Evolutionary conservation across 2,113 vertebrate genomes (phyloP), one percentile per base, ranked within the genome.

Genomic region (Chascanopsetta lugubris): DNA sequence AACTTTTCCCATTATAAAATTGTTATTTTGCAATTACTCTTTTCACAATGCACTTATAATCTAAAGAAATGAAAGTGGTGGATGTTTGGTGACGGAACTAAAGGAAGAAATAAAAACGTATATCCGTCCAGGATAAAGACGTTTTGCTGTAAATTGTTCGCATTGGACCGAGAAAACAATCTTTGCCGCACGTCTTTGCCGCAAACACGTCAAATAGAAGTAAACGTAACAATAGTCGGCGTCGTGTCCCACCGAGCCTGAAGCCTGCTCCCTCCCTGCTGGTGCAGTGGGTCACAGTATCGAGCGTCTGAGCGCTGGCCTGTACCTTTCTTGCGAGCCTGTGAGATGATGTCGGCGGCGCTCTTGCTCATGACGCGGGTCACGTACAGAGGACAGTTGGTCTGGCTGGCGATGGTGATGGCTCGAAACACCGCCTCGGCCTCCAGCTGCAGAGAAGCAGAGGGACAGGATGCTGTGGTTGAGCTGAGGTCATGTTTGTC

Each of bases 331-430:
- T 98, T 99, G 75, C 96, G 93, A 82, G 97, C 96, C 93, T 97
- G 96, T 0, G 97, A 97, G 87, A 99, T 98, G 92, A 99, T 94
- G 84, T 99, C 97, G 25, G 96, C 97, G 0, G 97, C 96, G 0
- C 96, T 99, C 91, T 95, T 98, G 92, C 97, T 99, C 97, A 99
- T 99, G 87, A 99, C 96, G 72, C 96, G 95, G 22, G 97, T 98
- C 79, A 99, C 88, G 0, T 99, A 99, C 40, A 99, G 95, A 8
- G 97, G 97, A 71, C 97, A 99, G 92, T 98, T 99, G 91, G 97
- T 99, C 79, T 99, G 97, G 91, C 96, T 96, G 82, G 95, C 96
- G 43, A 99, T 96, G 82, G 96, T 99, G 91, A 98, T 93, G 73
- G 97, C 96, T 29, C 97, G 94, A 75, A 98, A 98, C 62, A 99